Conservation (phyloP, 2,888 invertebrate species). For the Melolontha melolontha region DNA sequence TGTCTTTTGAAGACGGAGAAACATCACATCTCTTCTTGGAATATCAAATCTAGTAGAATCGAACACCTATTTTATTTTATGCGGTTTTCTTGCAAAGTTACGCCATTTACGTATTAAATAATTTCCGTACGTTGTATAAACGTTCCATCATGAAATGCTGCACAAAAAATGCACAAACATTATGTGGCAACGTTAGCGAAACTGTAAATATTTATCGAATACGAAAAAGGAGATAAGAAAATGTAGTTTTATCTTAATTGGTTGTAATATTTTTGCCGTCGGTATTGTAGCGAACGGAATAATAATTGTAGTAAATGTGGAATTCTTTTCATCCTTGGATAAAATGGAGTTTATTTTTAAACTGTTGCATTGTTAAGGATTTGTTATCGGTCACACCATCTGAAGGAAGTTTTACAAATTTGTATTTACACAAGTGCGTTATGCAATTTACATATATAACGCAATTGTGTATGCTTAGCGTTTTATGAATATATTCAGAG, state of each 20-base stretch:
- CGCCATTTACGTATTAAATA: constrained; percentile 15
- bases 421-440: too few species aligned
- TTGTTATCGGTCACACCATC: neutral
- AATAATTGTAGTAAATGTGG: neutral
- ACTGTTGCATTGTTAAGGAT: neutral
- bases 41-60: too few species aligned
- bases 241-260: constrained; percentile 21
- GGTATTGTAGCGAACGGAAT: neutral
- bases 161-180: constrained; percentile 20
- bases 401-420: too few species aligned
- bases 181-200: constrained; percentile 9
- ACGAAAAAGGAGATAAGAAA: constrained; percentile 32
- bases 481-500: too few species aligned
- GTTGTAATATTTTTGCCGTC: too few species aligned
- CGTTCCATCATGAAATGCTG: constrained; percentile 14
- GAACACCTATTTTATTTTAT: constrained; percentile 24
- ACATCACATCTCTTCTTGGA: too few species aligned
- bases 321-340: neutral
- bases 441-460: too few species aligned
- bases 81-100: constrained; percentile 29
- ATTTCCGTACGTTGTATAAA: constrained; percentile 7
- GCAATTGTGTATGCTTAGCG: too few species aligned
- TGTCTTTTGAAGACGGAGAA: too few species aligned
- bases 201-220: constrained; percentile 32
- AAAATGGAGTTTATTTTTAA: neutral